A percentile compares a stretch with the other conserved stretches of the same genome.
Evolutionary conservation across 2,888 invertebrate species (phyloP).

Genomic region (Sussaba pulchella): DNA sequence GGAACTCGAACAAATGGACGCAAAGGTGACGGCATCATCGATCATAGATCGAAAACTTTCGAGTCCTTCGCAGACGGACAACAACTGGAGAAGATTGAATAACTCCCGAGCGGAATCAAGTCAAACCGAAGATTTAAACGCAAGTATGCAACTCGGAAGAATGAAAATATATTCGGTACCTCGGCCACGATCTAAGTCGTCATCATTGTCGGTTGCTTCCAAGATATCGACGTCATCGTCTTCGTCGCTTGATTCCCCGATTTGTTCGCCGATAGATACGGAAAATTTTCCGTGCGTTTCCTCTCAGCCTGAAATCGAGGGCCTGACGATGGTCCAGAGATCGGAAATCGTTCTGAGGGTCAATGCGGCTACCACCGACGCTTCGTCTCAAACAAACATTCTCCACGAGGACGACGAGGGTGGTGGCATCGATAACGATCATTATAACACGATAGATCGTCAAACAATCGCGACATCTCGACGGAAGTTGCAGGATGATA

Average conservation of each 20-base stretch:
- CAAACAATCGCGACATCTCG: conserved; percentile 85
- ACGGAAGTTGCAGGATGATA: conserved; percentile 90
- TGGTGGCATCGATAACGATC: conserved; percentile 69
- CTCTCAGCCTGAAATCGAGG: conserved; percentile 84
- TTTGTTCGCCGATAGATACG: conserved; percentile 75
- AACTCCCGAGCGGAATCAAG: conserved; percentile 72
- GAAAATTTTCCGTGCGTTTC: conserved; percentile 78
- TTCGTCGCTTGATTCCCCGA: conserved; percentile 74
- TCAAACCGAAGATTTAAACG: conserved; percentile 63
- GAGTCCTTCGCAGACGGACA: conserved; percentile 82
- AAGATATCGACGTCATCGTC: conserved; percentile 65
- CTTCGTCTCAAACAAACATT: conserved; percentile 86
- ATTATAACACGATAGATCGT: conserved; percentile 40
- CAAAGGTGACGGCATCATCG: too few species aligned
- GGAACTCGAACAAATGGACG: too few species aligned
- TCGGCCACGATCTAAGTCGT: conserved; percentile 72
- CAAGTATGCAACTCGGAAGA: conserved; percentile 46
- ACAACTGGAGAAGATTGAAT: conserved; percentile 70
- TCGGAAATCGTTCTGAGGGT: conserved; percentile 88
- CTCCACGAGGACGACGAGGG: conserved; percentile 77
- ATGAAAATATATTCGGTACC: conserved; percentile 62
- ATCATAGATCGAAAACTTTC: conserved; percentile 76
- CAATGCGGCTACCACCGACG: conserved; percentile 87
- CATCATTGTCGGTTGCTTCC: conserved; percentile 69
- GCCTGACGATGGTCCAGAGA: conserved; percentile 87